phyloP scores from a whole-genome alignment of 2,113 vertebrate genomes.

The Neolamprologus devosi region DNA sequence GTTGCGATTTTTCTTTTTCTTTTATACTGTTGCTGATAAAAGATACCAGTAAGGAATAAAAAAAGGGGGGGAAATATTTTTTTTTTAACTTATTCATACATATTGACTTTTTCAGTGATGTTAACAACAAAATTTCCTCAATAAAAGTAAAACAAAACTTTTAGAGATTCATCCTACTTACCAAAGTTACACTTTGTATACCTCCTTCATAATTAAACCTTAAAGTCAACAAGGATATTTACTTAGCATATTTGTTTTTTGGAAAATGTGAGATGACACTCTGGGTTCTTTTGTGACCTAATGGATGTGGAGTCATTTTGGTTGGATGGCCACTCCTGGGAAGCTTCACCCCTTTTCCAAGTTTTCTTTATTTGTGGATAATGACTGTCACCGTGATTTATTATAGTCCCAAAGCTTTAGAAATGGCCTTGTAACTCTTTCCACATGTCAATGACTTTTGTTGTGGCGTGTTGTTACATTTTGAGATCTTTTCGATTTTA shows the following conservation, averaged over 20 bases:
- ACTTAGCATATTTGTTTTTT: neutral
- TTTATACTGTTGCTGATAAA: neutral
- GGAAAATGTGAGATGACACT: neutral
- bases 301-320: neutral
- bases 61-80: neutral
- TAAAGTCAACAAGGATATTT: neutral
- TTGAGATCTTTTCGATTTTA: neutral
- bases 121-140: neutral
- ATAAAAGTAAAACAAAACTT: neutral
- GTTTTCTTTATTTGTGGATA: neutral
- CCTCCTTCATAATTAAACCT: neutral
- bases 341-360: neutral
- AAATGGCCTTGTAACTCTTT: neutral
- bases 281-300: neutral
- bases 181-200: neutral
- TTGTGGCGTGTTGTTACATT: neutral
- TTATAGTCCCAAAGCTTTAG: neutral
- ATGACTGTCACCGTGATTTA: neutral
- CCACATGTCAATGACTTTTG: neutral
- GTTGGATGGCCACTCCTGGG: neutral
- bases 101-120: neutral
- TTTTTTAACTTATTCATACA: neutral
- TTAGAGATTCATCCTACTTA: neutral
- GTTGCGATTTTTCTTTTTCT: neutral
- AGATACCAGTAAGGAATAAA: neutral